phyloP scores from a whole-genome alignment of 1,140 invertebrate genomes.

The Eubasilissa regina region DNA sequence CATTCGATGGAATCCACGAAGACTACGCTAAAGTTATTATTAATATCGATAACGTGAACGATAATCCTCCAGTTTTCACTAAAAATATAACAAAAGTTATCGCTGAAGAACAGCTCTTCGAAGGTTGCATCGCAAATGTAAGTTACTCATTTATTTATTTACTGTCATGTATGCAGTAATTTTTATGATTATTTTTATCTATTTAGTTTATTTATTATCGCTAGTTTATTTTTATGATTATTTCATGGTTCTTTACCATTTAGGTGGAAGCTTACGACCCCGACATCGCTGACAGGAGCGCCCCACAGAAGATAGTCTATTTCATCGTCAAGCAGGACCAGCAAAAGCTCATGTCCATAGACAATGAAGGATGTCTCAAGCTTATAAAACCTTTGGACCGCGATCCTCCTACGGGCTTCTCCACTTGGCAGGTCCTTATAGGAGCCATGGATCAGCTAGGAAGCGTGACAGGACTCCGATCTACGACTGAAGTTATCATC shows the following conservation, averaged over 20 bases:
- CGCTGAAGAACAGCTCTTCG: constrained; percentile 77
- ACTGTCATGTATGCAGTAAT: too few relatives aligned
- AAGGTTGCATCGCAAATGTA: constrained; percentile 76
- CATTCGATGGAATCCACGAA: constrained; percentile 84
- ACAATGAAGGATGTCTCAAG: constrained; percentile 82
- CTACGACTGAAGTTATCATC: constrained; percentile 81
- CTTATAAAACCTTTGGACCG: constrained; percentile 88
- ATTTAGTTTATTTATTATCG: too few relatives aligned
- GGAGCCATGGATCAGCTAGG: constrained; percentile 87
- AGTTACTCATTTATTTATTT: too few relatives aligned
- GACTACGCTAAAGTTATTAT: constrained; percentile 85
- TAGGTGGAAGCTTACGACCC: constrained; percentile 87
- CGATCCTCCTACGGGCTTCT: constrained; percentile 87
- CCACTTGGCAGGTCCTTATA: constrained; percentile 88
- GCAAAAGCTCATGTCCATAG: constrained; percentile 79
- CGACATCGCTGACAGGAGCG: constrained; percentile 82
- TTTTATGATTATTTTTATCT: too few relatives aligned
- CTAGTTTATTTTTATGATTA: background rate
- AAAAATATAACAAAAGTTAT: constrained; percentile 79
- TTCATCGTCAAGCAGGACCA: constrained; percentile 81
- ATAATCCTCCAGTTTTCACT: constrained; percentile 85
- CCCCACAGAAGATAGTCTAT: constrained; percentile 85
- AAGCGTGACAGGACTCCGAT: constrained; percentile 74
- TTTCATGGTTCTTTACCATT: background rate
- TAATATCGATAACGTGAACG: constrained; percentile 87